phyloP scores from a whole-genome alignment of 2,113 vertebrate genomes.

The Mustela lutreola region DNA sequence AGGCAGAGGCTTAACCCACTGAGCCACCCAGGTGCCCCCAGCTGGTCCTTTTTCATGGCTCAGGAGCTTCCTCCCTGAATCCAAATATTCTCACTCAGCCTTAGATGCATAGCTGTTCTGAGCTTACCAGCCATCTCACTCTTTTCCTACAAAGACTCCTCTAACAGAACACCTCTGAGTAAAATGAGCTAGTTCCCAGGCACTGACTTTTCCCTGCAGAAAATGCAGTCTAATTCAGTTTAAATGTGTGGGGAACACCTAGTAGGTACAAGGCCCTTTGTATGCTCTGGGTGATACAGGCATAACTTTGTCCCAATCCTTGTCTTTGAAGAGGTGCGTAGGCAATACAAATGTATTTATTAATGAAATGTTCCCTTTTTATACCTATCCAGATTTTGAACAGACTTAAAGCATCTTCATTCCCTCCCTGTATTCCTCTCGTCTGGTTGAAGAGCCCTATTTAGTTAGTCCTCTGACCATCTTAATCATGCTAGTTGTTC shows the following conservation, averaged over 20 bases:
- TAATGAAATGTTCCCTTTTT: background rate
- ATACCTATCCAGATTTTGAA: background rate
- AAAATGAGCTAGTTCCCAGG: background rate
- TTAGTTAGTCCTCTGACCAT: fast-evolving
- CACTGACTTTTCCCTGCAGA: background rate
- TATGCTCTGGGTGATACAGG: fast-evolving
- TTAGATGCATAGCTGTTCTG: background rate
- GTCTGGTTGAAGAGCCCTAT: background rate
- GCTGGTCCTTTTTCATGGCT: background rate
- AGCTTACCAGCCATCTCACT: background rate
- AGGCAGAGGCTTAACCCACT: too few species aligned
- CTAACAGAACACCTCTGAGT: background rate
- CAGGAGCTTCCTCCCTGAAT: background rate
- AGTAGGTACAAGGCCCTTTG: background rate
- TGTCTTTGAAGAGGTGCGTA: background rate
- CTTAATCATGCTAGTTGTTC: fast-evolving
- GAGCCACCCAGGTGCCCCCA: too few species aligned
- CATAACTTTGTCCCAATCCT: background rate
- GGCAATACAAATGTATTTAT: background rate
- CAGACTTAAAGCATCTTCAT: background rate
- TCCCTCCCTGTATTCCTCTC: background rate
- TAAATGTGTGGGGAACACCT: background rate
- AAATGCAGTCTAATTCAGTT: fast-evolving
- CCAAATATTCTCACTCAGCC: background rate
- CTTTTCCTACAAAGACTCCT: background rate